These are phyloP conservation scores for Paraescarpia echinospica DNA, from an alignment of 1,140 invertebrate genomes.

Conservation along the genomic window DNA sequence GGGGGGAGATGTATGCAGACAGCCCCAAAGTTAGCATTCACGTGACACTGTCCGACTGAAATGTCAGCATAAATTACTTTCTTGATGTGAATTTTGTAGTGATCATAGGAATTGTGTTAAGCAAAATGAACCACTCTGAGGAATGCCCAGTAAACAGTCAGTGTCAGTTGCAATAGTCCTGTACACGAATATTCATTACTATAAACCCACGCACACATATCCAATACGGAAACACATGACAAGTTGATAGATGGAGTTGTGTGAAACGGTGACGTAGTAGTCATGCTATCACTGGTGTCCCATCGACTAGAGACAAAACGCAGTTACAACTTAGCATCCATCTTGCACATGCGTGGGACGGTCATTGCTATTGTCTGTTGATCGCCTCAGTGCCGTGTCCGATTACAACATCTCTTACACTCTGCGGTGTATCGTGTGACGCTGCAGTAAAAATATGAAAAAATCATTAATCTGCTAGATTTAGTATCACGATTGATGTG, in stretches of 20 bases:
- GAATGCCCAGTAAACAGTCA: too few relatives aligned
- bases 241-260: neutral
- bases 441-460: conserved; percentile 6
- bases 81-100: too few relatives aligned
- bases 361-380: neutral
- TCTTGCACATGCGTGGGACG: neutral
- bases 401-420: neutral
- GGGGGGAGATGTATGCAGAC: too few relatives aligned
- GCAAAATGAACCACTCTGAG: too few relatives aligned
- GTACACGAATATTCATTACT: too few relatives aligned
- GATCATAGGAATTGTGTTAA: too few relatives aligned
- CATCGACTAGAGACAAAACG: neutral
- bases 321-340: neutral
- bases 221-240: neutral
- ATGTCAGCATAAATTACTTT: too few relatives aligned
- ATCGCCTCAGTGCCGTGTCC: neutral
- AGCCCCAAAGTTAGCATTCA: too few relatives aligned
- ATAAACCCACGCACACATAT: neutral
- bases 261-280: neutral
- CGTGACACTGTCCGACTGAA: too few relatives aligned
- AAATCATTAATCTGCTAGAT: neutral
- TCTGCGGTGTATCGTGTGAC: neutral
- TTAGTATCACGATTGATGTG: neutral
- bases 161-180: too few relatives aligned
- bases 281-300: neutral